Base-by-base conservation (phyloP, 2,113 vertebrate genomes). In the Clarias macrocephalus region DNA sequence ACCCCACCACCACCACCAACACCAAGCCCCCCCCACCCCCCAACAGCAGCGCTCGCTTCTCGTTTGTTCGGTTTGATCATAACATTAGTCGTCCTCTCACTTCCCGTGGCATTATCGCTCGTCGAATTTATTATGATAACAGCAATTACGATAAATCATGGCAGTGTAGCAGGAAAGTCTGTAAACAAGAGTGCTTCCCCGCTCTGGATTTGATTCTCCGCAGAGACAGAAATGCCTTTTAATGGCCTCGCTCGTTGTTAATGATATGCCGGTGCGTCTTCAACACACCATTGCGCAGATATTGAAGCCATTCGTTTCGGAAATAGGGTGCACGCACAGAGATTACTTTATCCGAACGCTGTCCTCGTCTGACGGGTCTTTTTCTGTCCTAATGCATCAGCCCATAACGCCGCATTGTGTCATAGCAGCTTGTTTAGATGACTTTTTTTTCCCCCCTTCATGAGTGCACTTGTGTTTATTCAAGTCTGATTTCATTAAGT, bases 291-390 rank as follows among this genome's bases (percentile, higher is more conserved):
- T 96, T 97, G 96, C 95, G 92, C 95, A 96, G 92, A 96, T 97
- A 97, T 96, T 96, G 95, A 97, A 97, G 95, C 94, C 94, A 96
- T 97, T 96, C 95, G 94, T 97, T 97, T 93, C 93, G 92, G 93
- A 96, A 96, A 97, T 96, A 95, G 94, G 95, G 93, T 93, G 91
- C 66, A 92, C 91, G 86, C 93, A 93, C 90, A 90, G 28, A 11
- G 94, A 95, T 94, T 92, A 92, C 93, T 94, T 87, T 87, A 92
- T 94, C 94, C 93, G 92, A 93, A 94, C 79, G 90, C 94, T 94
- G 59, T 91, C 90, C 87, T 85, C 89, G 88, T 89, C 86, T 93
- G 93, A 93, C 93, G 91, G 85, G 80, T 80, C 81, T 83, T 81
- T 91, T 94, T 89, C 90, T 91, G 80, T 88, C 82, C 90, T 93